Base-by-base conservation (phyloP, 2,888 invertebrate species). In the Cryptocephalus moraei region DNA sequence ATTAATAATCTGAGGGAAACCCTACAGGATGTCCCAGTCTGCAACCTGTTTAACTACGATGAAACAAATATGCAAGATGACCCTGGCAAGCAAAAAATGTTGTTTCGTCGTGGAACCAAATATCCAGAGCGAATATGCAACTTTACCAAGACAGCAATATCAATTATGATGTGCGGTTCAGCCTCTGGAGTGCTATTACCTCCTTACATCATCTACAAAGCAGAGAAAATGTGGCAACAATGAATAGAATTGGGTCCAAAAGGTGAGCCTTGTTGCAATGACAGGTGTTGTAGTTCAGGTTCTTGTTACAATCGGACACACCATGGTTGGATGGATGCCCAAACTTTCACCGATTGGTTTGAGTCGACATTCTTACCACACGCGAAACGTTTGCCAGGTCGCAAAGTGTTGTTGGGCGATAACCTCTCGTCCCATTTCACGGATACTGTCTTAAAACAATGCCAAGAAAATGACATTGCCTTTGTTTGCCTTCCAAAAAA, bases 391-490 rank as follows among this genome's bases (percentile, higher is more conserved):
- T 8, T 44, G 31, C 13, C 13, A 8, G 44, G 39, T 36, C 47
- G 43, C 11, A 64, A 64, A 53, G 55, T 62, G 12, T 14, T 64
- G n/a, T 51, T 69, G 41, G 66, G 66, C 9, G 62, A 69, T 32
- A 56, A 56, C 61, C 43, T 51, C 33, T 11, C 52, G 14, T 49
- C 38, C 14, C 6, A 44, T 34, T 33, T 44, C 32, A 32, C 14
- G 9, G 31, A 42, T 11, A 22, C 34, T 41, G 51, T 56, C 9
- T 11, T 51, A 22, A 22, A 14, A n/a, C 43, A 40, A 33, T 51
- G 49, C 39, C 12, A 46, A 50, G 63, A 66, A 36, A 60, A 69
- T 62, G 43, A 49, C 41, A 38, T 63, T 62, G 50, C 46, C 59
- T 63, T 66, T 47, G 51, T 65, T 10, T 60, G 52, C 31, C 48